Evolutionary conservation across 2,113 vertebrate genomes (phyloP).

Genomic region (Patagioenas fasciata): DNA sequence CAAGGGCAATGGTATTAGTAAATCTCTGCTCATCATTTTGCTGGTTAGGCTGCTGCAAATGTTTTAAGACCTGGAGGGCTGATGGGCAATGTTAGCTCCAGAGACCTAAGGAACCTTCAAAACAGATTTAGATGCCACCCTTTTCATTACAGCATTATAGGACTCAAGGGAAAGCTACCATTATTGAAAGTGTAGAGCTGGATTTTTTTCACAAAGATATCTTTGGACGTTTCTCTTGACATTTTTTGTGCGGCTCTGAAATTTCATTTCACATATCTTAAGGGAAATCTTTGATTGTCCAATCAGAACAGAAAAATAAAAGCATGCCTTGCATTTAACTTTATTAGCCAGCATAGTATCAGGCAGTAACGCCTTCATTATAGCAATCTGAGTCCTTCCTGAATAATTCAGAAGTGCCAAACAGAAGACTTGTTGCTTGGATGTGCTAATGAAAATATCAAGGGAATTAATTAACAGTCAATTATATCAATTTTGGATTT

Average conservation of each 20-base stretch:
- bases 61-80: not conserved
- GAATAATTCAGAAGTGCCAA: constrained; percentile 85
- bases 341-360: constrained; percentile 55
- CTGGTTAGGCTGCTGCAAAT: not conserved
- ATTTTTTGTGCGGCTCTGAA: not conserved
- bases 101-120: not conserved
- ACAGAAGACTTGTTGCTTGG: constrained; percentile 83
- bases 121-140: not conserved
- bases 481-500: constrained; percentile 87
- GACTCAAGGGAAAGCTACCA: not conserved
- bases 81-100: not conserved
- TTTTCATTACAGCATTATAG: not conserved
- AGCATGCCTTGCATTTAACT: constrained; percentile 61
- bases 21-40: not conserved
- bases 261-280: not conserved
- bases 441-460: constrained; percentile 89
- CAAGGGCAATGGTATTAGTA: not conserved
- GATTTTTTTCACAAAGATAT: not conserved
- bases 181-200: not conserved
- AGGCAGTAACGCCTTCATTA: constrained; percentile 73
- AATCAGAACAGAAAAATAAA: constrained; percentile 18
- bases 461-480: constrained; percentile 96
- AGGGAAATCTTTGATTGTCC: constrained; percentile 23
- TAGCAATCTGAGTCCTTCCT: constrained; percentile 72
- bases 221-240: not conserved